Percentiles rank a stretch among this genome's conserved stretches.
phyloP scores from a whole-genome alignment of 2,888 invertebrate species.

The Empis livida region DNA sequence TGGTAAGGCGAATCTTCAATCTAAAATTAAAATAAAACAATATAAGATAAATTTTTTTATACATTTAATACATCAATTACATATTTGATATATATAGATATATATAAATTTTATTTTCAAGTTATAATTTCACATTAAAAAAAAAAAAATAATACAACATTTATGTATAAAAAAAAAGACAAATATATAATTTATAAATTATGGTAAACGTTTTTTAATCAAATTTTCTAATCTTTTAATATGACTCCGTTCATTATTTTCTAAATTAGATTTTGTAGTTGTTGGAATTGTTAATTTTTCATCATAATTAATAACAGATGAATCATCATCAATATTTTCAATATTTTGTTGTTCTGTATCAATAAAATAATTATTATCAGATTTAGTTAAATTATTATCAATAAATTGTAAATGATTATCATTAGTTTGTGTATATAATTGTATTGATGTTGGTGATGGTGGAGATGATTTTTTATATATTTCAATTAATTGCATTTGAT shows the following conservation, averaged over 20 bases:
- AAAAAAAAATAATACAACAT: too few species aligned
- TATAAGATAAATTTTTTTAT: too few species aligned
- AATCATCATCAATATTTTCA: neutral
- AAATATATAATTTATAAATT: too few species aligned
- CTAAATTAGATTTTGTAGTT: neutral
- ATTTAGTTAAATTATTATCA: neutral
- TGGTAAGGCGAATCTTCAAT: too few species aligned
- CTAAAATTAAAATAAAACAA: too few species aligned
- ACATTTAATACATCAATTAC: too few species aligned
- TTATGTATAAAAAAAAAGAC: too few species aligned
- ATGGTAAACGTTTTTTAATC: slow-evolving; percentile 40
- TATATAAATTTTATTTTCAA: too few species aligned
- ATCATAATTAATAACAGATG: neutral
- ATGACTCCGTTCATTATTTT: slow-evolving; percentile 34
- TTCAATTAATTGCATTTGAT: slow-evolving; percentile 44
- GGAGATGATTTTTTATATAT: slow-evolving; percentile 39
- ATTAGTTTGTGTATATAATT: neutral
- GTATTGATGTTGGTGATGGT: neutral
- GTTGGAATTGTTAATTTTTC: neutral
- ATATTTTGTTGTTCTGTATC: neutral
- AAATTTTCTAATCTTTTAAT: slow-evolving; percentile 43
- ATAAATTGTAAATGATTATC: neutral
- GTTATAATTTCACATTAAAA: too few species aligned
- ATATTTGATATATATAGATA: too few species aligned
- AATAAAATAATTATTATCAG: neutral